phyloP scores from a whole-genome alignment of 2,888 invertebrate genomes.

The Capitulum mitella region DNA sequence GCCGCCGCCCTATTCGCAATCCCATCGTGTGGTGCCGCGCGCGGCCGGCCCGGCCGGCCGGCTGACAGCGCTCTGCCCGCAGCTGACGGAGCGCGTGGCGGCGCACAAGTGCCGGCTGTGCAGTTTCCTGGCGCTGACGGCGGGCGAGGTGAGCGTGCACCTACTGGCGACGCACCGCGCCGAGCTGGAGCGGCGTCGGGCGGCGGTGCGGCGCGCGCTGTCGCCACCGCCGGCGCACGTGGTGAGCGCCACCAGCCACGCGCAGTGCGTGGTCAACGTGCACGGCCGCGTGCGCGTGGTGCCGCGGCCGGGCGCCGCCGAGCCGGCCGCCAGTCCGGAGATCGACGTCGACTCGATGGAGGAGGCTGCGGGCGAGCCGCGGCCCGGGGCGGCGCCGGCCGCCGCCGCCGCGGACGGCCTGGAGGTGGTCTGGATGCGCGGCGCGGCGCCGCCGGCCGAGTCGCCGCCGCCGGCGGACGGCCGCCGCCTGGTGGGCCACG shows the following conservation, averaged over 20 bases:
- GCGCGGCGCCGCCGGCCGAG: background rate
- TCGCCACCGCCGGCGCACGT: background rate
- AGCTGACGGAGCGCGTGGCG: background rate
- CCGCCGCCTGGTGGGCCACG: background rate
- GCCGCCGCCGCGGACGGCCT: background rate
- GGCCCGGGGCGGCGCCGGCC: too few relatives aligned
- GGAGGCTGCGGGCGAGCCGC: background rate
- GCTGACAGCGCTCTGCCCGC: background rate
- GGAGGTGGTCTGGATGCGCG: constrained; percentile 6
- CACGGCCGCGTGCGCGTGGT: background rate
- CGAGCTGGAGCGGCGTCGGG: background rate
- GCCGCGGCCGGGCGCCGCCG: background rate
- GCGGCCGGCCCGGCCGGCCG: background rate
- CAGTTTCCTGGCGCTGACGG: background rate
- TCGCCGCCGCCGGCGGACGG: background rate
- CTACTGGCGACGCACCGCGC: background rate
- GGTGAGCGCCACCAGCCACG: background rate
- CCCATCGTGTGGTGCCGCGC: background rate
- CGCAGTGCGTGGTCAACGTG: background rate
- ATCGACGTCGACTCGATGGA: background rate
- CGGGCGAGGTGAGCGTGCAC: background rate
- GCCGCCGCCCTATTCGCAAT: background rate
- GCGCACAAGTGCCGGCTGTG: constrained; percentile 11
- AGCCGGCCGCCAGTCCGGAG: background rate
- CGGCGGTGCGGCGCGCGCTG: too few relatives aligned